Base-by-base conservation (phyloP, 2,797 vertebrate species). In the Macroramphosus scolopax region DNA sequence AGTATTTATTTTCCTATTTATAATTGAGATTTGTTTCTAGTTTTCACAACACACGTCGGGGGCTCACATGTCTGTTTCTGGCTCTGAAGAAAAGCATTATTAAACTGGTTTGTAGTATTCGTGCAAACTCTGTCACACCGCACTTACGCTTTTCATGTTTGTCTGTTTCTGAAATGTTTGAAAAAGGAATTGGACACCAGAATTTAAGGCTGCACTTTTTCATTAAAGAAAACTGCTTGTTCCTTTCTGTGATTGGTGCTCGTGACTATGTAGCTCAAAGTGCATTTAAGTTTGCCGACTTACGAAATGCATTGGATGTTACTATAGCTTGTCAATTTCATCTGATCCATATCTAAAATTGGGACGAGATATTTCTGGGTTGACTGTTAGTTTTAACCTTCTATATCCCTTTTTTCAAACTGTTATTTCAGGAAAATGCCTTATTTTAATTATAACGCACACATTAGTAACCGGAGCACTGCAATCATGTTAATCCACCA, bases 1-100 rank as follows among this genome's bases (percentile, higher is more conserved):
- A 78, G 53, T 86, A 87, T 88, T 87, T 87, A 87, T 88, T 86
- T 63, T 46, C 22, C 25, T 86, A 85, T 86, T 88, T 85, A 84
- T 84, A 67, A 35, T 8, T 34, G 1, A 1, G 1, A 10, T 32
- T 9, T 37, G 20, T 44, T 48, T 63, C 32, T 36, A 11, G 17
- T 33, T 43, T 41, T 50, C 6, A 28, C 8, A n/a, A n/a, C 14
- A 11, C 2, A 6, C 20, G 45, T 40, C 39, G n/a, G n/a, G n/a
- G n/a, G n/a, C n/a, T n/a, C n/a, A n/a, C n/a, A n/a, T n/a, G n/a
- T n/a, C 35, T 53, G 51, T 64, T 56, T 25, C 63, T 53, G 17
- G 5, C 35, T 47, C 50, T 41, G 5, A 14, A 44, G 29, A 34
- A 15, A 11, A 51, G 43, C 41, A 36, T 59, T 49, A 26, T 35